phyloP scores from a whole-genome alignment of 37 sponge, comb jelly and placozoan genomes.

The Sycon ciliatum region DNA sequence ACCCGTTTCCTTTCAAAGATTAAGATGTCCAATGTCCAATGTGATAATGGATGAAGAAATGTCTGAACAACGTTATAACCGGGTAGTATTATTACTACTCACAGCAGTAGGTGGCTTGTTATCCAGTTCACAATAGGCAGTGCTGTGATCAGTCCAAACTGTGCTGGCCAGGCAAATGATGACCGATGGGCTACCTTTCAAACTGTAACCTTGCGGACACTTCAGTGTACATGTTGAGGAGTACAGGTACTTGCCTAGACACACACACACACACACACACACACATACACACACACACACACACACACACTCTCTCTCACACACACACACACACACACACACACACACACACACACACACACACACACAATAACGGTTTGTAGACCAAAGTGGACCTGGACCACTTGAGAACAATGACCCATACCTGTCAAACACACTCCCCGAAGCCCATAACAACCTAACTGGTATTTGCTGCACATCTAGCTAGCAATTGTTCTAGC shows the following conservation, averaged over 20 bases:
- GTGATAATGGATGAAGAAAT: no score
- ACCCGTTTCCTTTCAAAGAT: no score
- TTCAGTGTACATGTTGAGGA: neutral
- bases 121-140: neutral
- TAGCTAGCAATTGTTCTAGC: no score
- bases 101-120: constrained; percentile 3
- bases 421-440: no score
- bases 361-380: constrained; percentile 20
- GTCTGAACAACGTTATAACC: no score
- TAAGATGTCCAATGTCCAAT: no score
- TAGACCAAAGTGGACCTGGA: no score
- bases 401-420: no score
- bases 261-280: neutral
- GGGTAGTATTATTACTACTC: neutral
- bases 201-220: neutral
- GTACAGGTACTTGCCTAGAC: neutral
- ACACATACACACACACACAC: neutral
- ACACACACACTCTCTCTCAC: constrained; percentile 10
- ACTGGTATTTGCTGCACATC: no score
- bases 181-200: neutral
- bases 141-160: constrained; percentile 1
- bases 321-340: constrained; percentile 40
- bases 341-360: constrained; percentile 31
- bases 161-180: neutral
- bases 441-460: no score